Base-by-base conservation (phyloP, 2,888 invertebrate genomes). In the Eurytoma californica region DNA sequence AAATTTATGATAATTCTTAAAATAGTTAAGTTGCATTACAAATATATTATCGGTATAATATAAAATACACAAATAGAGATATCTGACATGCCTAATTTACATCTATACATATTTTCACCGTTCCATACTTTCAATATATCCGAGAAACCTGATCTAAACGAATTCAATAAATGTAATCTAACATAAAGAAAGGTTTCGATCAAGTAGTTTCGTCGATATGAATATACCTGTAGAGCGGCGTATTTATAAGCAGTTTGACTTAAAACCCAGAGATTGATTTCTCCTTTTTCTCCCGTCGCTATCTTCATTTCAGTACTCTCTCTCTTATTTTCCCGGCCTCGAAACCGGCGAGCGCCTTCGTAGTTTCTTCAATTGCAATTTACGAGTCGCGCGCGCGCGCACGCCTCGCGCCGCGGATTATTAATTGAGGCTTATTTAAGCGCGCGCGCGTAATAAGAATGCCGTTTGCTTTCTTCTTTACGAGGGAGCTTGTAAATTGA, bases 351-450 rank as follows among this genome's bases (percentile, higher is more conserved):
- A 30, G 67, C 30, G 63, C 20, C 47, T 13, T 18, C 57, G 49
- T 53, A 61, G 67, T 61, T 66, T 57, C 66, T 72, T 60, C 58
- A 66, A 72, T 68, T 67, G 60, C 53, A 72, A 68, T 78, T 73
- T 78, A 78, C 73, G 66, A 77, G 47, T 57, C 16, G 14, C 14
- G 49, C 39, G 39, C 39, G 39, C 4, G 39, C 39, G 39, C 39
- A 9, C 47, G 49, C 28, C 39, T 28, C 51, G 20, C 39, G 14
- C 49, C 30, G 3, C 16, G 61, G n/a, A 65, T 73, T 78, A 73
- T 73, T 73, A 78, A 78, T 73, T 73, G 57, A 73, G 39, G 60
- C 68, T 72, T 68, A 49, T 68, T 78, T 72, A 72, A 72, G 20
- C 28, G 63, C 49, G 20, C 61, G 39, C 47, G 55, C 49, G 47